Evolutionary conservation across 1,140 invertebrate genomes (phyloP), one percentile per base, ranked within the genome.

Genomic region (Wiebesia pumilae): DNA sequence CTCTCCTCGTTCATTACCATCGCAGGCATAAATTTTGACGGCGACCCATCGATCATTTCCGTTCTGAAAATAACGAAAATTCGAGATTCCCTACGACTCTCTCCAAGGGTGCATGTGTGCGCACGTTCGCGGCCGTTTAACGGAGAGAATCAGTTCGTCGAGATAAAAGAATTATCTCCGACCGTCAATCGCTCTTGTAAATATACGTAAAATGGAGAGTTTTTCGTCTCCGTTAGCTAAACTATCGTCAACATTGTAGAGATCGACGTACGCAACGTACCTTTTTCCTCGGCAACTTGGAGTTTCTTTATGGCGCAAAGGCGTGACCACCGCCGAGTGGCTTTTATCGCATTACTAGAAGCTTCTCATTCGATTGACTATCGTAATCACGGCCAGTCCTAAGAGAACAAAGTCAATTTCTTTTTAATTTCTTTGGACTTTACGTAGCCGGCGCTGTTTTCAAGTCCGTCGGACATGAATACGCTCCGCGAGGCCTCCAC

Each of bases 391-490:
- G 54, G 24, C 35, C 21, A 21, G 24, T 86, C 62, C 79, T 83
- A 77, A 88, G 89, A 81, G 88, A 88, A 88, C 88, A 91, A 89
- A 90, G 88, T 90, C 88, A 89, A 91, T 91, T 90, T 90, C 86
- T 87, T 90, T 89, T 90, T 88, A 89, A 91, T 91, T 90, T 90
- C 86, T 87, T 90, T 89, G 89, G 87, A 91, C 88, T 89, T 90
- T 91, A 90, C 86, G 87, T 88, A 87, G 82, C 24, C 10, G 4
- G 30, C 65, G 83, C 80, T 83, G 86, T 82, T 85, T n/a, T 90
- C 90, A 91, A 91, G 90, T 90, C 90, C 81, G 88, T 51, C 87
- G 87, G 89, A 91, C 89, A 91, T 92, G 89, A 92, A 92, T 91
- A 91, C 88, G 65, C 84, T 81, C 38, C 75, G 83, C 84, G 83